These are phyloP conservation scores for Melanargia galathea DNA, from an alignment of 2,888 invertebrate species.

Conservation along the genomic window DNA sequence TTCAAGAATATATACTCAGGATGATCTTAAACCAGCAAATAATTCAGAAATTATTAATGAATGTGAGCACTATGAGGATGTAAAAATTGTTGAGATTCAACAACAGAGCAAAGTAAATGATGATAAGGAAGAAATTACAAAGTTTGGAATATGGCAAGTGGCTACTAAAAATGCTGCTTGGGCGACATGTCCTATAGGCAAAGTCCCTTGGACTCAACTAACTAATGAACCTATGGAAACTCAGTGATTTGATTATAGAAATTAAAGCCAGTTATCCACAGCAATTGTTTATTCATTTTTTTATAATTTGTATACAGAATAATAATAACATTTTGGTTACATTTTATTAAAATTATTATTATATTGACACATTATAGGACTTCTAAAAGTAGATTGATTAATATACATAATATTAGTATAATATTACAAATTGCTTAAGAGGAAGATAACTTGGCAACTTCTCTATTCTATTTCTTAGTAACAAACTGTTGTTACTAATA, in stretches of 20 bases:
- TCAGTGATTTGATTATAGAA: slow-evolving; percentile 35
- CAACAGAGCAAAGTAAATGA: slow-evolving; percentile 32
- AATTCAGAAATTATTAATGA: slow-evolving; percentile 24
- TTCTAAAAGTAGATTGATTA: slow-evolving; percentile 76
- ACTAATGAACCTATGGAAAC: slow-evolving; percentile 38
- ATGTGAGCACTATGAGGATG: slow-evolving; percentile 41
- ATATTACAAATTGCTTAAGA: slow-evolving; percentile 63
- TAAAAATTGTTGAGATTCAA: slow-evolving; percentile 28
- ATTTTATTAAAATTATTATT: slow-evolving; percentile 60
- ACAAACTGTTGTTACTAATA: slow-evolving; percentile 16
- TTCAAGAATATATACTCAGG: slow-evolving; percentile 67
- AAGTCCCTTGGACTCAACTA: slow-evolving; percentile 70
- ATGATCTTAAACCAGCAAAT: slow-evolving; percentile 60
- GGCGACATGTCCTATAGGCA: slow-evolving; percentile 76
- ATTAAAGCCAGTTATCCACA: slow-evolving; percentile 57
- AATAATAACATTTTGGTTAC: slow-evolving; percentile 80
- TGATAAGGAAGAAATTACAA: slow-evolving; percentile 32
- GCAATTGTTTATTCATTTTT: slow-evolving; percentile 73
- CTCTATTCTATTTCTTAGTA: too few relatives aligned
- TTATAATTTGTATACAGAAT: slow-evolving; percentile 78
- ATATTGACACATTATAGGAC: slow-evolving; percentile 76
- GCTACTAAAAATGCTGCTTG: slow-evolving; percentile 61
- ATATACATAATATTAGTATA: slow-evolving; percentile 75
- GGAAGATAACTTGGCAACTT: slow-evolving; percentile 28
- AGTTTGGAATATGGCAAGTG: slow-evolving; percentile 61